Conservation (phyloP, 2,113 vertebrate genomes). For the Hemiprocne comata region DNA sequence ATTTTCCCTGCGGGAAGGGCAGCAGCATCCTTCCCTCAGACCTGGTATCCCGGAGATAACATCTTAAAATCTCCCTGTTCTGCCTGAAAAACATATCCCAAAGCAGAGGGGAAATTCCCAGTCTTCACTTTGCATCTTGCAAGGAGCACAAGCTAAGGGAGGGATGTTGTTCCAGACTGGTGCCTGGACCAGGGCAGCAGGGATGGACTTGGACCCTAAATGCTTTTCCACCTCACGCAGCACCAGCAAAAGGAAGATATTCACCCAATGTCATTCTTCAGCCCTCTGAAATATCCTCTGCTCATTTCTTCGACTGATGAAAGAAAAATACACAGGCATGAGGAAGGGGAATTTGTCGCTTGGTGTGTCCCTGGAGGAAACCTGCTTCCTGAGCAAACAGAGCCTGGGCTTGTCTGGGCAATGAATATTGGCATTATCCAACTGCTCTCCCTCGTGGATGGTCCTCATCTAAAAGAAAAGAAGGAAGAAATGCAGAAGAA, state of each 20-base stretch:
- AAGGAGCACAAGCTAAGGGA: neutral
- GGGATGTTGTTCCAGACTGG: fast-evolving
- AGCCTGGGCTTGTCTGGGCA: conserved; percentile 1
- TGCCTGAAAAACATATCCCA: neutral
- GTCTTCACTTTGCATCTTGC: neutral
- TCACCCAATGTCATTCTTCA: conserved; percentile 17
- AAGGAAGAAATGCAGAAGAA: neutral
- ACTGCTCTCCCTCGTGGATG: neutral
- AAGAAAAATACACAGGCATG: conserved; percentile 17
- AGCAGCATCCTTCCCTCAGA: neutral
- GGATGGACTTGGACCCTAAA: neutral
- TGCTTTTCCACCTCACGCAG: neutral
- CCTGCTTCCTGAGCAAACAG: conserved; percentile 18
- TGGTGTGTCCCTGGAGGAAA: neutral
- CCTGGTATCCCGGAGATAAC: neutral
- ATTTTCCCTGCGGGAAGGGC: neutral
- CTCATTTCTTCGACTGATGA: conserved; percentile 42
- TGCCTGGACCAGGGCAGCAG: neutral
- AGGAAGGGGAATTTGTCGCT: conserved; percentile 8
- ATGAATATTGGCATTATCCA: conserved; percentile 50
- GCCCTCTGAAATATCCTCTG: neutral
- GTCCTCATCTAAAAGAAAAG: neutral
- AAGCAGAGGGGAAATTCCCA: neutral
- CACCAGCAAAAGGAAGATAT: conserved; percentile 27
- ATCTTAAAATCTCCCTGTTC: neutral